phyloP scores from a whole-genome alignment of 2,113 vertebrate species.

The Caloenas nicobarica region DNA sequence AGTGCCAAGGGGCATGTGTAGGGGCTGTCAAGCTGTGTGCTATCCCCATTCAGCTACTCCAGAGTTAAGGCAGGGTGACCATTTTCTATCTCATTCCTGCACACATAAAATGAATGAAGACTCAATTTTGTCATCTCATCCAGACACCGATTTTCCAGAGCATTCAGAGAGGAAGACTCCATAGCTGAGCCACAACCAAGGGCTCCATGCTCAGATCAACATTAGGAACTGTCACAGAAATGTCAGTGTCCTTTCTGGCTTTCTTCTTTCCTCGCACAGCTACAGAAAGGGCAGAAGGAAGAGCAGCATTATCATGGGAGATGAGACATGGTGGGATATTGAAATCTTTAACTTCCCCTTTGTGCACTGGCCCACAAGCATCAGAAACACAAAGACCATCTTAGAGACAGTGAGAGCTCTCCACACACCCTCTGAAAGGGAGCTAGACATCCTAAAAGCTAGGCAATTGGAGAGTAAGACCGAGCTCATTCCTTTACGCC shows the following conservation, averaged over 20 bases:
- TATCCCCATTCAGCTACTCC: neutral
- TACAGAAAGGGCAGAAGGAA: neutral
- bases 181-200: neutral
- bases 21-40: neutral
- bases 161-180: neutral
- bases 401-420: neutral
- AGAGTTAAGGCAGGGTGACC: neutral
- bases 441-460: neutral
- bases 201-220: neutral
- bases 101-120: neutral
- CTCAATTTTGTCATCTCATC: neutral
- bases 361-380: neutral
- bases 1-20: accelerated
- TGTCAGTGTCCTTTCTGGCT: neutral
- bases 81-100: neutral
- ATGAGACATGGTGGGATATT: neutral
- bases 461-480: neutral
- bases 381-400: neutral
- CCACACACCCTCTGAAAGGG: neutral
- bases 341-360: neutral
- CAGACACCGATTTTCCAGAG: neutral
- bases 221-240: neutral
- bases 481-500: neutral
- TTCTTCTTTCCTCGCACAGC: neutral
- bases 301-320: neutral